Percentiles rank a stretch among this genome's conserved stretches.
Conservation (phyloP, 2,797 vertebrate genomes). For the Chiroxiphia lanceolata region DNA sequence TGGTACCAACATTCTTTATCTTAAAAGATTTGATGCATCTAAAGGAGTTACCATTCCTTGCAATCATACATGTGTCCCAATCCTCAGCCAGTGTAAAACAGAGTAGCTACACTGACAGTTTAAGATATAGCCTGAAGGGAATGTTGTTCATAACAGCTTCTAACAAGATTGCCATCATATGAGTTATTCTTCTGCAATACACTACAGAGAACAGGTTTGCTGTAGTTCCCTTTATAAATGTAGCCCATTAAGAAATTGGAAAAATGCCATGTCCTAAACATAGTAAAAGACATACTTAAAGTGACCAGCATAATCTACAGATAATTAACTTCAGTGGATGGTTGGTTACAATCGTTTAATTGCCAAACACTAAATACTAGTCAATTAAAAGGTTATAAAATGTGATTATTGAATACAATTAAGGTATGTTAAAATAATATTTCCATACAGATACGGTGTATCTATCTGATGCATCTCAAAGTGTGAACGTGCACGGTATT, state of each 20-base stretch:
- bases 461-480: neutral
- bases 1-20: neutral
- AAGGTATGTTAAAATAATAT: constrained; percentile 8
- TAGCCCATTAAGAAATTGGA: neutral
- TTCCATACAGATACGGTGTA: neutral
- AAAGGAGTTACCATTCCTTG: neutral
- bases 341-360: neutral
- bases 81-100: constrained; percentile 15
- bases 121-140: neutral
- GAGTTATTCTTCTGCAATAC: constrained; percentile 10
- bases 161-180: neutral
- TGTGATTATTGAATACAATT: neutral
- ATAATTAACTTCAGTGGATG: neutral
- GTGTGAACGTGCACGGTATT: neutral
- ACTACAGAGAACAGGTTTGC: neutral
- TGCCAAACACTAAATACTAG: neutral
- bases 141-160: neutral
- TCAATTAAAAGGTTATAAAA: constrained; percentile 34
- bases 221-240: neutral
- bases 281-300: neutral
- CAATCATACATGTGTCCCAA: neutral
- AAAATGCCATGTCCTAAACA: neutral
- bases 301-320: neutral
- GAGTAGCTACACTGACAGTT: neutral
- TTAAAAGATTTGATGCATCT: constrained; percentile 5